Evolutionary conservation across 2,888 invertebrate genomes (phyloP), one percentile per base, ranked within the genome.

Genomic region (Cataglyphis albicans): DNA sequence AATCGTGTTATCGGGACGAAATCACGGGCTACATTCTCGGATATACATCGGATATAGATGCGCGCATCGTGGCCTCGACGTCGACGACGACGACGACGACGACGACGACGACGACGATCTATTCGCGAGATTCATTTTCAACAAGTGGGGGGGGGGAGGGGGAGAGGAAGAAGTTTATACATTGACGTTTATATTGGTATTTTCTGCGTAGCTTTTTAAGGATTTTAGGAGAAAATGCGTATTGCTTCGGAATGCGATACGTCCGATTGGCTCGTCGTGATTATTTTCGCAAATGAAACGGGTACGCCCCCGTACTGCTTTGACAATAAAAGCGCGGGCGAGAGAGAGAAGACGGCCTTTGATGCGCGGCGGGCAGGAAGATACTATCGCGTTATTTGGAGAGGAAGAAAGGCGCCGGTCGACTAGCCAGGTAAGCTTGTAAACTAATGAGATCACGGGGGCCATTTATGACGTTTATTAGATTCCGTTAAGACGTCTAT

Each of bases 401-500:
- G 70, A 55, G 70, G 25, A 70, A 76, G 63, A 76, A 76, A 72
- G 70, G 38, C 59, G 21, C 82, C 78, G 57, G 7, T 4, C 21
- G 35, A 12, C 72, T 4, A 59, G 55, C 78, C 85, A 87, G 88
- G 86, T 86, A 86, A 70, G 84, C 88, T 86, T 82, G 88, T 88
- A 90, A 90, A 88, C 87, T 90, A 91, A 92, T 89, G 88, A 90
- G 89, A 91, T 92, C 91, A 91, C 84, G 83, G 89, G 84, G 86
- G 86, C 89, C 92, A 92, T 93, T 93, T 92, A 91, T 91, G 91
- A 92, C 91, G 92, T 93, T 94, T 94, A 94, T 94, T 94, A 92
- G 90, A 94, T 94, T 94, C 91, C 87, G 91, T 92, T 93, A 92
- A 93, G 93, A 93, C 91, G 90, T 85, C 92, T 93, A 91, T 94